Conservation (phyloP, 2,113 vertebrate species). For the Rhinoptilus africanus region DNA sequence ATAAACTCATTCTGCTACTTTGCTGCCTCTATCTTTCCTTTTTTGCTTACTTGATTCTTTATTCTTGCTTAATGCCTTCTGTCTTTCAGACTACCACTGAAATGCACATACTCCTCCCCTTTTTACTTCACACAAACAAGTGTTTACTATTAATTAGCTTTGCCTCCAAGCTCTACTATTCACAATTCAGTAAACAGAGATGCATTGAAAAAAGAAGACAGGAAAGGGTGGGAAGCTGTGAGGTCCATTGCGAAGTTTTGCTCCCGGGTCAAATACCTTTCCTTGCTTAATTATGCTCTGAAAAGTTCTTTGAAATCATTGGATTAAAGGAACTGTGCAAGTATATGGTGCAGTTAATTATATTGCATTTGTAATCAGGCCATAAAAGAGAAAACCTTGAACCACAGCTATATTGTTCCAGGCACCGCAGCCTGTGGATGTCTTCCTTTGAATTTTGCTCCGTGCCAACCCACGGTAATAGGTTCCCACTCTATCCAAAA, state of each 20-base stretch:
- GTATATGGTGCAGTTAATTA: neutral
- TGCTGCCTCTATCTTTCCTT: neutral
- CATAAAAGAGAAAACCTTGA: constrained; percentile 30
- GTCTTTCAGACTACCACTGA: neutral
- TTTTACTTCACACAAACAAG: neutral
- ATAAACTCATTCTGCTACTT: neutral
- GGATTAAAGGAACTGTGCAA: neutral
- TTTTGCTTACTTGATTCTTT: neutral
- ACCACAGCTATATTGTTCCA: neutral
- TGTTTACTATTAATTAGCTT: neutral
- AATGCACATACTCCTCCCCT: neutral
- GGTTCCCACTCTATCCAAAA: constrained; percentile 12
- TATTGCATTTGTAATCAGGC: neutral
- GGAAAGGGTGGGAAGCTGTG: neutral
- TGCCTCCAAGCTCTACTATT: neutral
- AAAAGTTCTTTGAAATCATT: neutral
- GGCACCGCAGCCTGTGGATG: neutral
- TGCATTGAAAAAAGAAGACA: neutral
- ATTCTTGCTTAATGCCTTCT: neutral
- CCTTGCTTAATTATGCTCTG: neutral
- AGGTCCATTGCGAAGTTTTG: neutral
- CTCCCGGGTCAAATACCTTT: neutral
- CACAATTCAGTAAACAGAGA: neutral
- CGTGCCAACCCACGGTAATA: neutral
- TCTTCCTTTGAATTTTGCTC: constrained; percentile 1